Percentiles rank a stretch among this genome's conserved stretches.
These are phyloP conservation scores for Heterotis niloticus DNA, from an alignment of 2,113 vertebrate species.

Conservation along the genomic window DNA sequence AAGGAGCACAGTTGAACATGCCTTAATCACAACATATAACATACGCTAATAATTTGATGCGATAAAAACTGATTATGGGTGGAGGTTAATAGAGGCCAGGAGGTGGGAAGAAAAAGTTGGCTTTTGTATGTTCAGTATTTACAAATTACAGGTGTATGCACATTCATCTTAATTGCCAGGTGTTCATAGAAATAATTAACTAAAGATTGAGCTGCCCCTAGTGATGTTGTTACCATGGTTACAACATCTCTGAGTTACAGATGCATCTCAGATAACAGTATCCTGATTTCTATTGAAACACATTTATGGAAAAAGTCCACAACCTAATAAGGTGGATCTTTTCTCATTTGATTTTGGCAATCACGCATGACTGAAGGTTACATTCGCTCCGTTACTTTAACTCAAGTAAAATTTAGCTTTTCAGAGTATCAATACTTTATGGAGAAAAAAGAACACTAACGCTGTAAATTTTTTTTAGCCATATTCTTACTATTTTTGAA, in stretches of 20 bases:
- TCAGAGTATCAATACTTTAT: no score
- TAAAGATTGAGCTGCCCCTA: constrained; percentile 1
- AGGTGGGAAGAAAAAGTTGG: background rate
- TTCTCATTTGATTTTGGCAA: no score
- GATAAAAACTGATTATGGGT: background rate
- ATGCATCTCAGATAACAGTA: background rate
- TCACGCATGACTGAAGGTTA: no score
- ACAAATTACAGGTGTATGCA: background rate
- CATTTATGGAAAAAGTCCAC: no score
- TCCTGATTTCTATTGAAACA: background rate
- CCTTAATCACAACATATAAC: background rate
- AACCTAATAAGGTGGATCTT: no score
- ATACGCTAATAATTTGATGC: background rate
- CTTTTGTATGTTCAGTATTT: background rate
- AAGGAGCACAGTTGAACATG: no score
- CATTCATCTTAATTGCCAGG: background rate
- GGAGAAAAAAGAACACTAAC: no score
- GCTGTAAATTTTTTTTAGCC: no score
- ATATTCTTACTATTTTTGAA: no score
- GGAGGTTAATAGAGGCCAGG: background rate
- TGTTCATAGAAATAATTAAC: background rate
- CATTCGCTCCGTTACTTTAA: no score
- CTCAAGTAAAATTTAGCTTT: no score
- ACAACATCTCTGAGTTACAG: background rate
- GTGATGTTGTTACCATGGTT: background rate